Base-by-base conservation (phyloP, 2,888 invertebrate species). In the Alsophila aescularia region DNA sequence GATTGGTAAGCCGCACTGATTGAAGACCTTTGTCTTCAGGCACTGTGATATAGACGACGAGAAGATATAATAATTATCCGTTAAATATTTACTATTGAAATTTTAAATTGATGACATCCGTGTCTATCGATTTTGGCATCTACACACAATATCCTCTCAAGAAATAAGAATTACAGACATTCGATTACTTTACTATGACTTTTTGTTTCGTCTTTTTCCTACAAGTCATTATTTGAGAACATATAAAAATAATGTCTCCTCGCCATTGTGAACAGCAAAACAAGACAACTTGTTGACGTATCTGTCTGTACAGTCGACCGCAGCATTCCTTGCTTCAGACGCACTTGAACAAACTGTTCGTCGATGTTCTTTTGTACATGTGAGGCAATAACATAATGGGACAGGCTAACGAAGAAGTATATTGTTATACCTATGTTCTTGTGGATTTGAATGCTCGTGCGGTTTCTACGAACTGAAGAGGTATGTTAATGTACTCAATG, bases 291-390 rank as follows among this genome's bases (percentile, higher is more conserved):
- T 21, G 31, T 39, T 32, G 32, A 29, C 29, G 13, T 44, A 32
- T 34, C 44, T 34, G 37, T 18, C 31, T 6, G 40, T n/a, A n/a
- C n/a, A 32, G 15, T 13, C 50, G 18, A 21, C 34, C 53, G 15
- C 15, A 12, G 39, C 27, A 55, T 55, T 41, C 54, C 35, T 29
- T 12, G 43, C 21, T 44, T 36, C 31, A 16, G 36, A 56, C 45
- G 21, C 47, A 50, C 55, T 56, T 50, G 55, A 41, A 47, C 55
- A 56, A 55, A 55, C 54, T 50, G 50, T 27, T 51, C 55, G 35
- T 50, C 49, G 29, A 44, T 50, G 41, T 56, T 56, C 24, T 50
- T 55, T 49, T 55, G 48, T 48, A 34, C 43, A 13, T 40, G 36
- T 27, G 44, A 44, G 44, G 49, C 49, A 44, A 55, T 50, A 44